Base-by-base conservation (phyloP, 2,797 vertebrate species). In the Syndactyla subalaris region DNA sequence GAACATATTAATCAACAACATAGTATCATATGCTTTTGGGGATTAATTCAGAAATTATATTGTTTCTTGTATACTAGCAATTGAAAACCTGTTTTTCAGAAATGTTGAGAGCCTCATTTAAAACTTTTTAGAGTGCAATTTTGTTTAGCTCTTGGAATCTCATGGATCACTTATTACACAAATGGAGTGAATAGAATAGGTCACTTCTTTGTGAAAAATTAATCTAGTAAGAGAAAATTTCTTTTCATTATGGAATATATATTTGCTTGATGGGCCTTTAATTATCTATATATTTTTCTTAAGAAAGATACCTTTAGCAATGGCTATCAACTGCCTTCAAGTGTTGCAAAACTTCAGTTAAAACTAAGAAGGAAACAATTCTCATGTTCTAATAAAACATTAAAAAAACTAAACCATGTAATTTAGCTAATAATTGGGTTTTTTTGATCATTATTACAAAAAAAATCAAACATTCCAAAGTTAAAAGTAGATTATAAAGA, bases 1-100 rank as follows among this genome's bases (percentile, higher is more conserved):
- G 83, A 92, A 63, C 51, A 23, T 41, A 78, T 73, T 88, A 93
- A 87, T 82, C 59, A 89, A 85, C 74, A 93, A 46, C 52, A 57
- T 14, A 58, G 22, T 66, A 24, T 72, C 39, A 73, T n/a, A 51
- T 66, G 26, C 12, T 94, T 93, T 92, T 46, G 73, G 46, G 32
- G 30, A 91, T 15, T 65, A 78, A 93, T 84, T 88, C 84, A 62
- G 58, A 88, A 93, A 90, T 73, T 39, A 77, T 77, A 70, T 14
- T 72, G 12, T 81, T 93, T 15, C 48, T 83, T 78, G 23, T 75
- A 52, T 20, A 39, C 23, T 63, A 75, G 45, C 23, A 81, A 38
- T 23, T 46, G 51, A 70, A 85, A 88, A 68, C 8, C 14, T 55
- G 7, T 30, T 88, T 88, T 88, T 84, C 62, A 75, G 39, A 94